phyloP scores from a whole-genome alignment of 1,140 invertebrate species.

The Papilio aristodemus region DNA sequence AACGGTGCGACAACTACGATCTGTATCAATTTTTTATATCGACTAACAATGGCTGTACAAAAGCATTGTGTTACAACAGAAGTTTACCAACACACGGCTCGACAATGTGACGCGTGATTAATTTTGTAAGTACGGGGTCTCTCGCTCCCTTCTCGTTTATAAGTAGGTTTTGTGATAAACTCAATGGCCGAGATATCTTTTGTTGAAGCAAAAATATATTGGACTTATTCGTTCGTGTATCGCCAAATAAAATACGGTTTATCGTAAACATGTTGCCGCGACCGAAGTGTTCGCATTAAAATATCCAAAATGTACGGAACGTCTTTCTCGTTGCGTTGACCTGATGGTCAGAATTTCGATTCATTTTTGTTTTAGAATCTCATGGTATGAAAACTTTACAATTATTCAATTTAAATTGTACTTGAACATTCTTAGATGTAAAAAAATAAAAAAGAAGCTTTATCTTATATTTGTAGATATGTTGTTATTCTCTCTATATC shows the following conservation, averaged over 20 bases:
- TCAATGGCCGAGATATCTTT: slow-evolving; percentile 28
- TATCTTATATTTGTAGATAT: too few relatives aligned
- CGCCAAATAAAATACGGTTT: slow-evolving; percentile 18
- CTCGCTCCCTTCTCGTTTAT: slow-evolving; percentile 46
- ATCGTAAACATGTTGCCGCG: slow-evolving; percentile 18
- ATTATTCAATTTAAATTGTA: too few relatives aligned
- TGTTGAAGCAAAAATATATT: slow-evolving; percentile 24
- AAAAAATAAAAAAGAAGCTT: too few relatives aligned
- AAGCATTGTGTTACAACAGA: slow-evolving; percentile 49
- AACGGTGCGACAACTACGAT: slow-evolving; percentile 37
- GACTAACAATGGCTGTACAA: slow-evolving; percentile 51
- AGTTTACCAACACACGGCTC: slow-evolving; percentile 64
- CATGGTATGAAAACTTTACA: too few relatives aligned
- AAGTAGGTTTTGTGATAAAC: slow-evolving; percentile 38
- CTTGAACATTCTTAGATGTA: too few relatives aligned
- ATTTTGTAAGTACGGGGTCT: slow-evolving; percentile 53
- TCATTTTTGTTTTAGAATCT: background rate
- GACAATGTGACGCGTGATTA: slow-evolving; percentile 61
- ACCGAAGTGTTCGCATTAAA: slow-evolving; percentile 18
- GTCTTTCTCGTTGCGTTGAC: slow-evolving; percentile 1
- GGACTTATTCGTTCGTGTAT: background rate
- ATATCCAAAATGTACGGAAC: slow-evolving; percentile 6
- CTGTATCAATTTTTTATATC: slow-evolving; percentile 44
- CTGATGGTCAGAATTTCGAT: background rate
- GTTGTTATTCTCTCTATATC: too few relatives aligned